These are phyloP conservation scores for Trachelus stipa DNA, from an alignment of 2,888 invertebrate genomes.

Conservation along the genomic window DNA sequence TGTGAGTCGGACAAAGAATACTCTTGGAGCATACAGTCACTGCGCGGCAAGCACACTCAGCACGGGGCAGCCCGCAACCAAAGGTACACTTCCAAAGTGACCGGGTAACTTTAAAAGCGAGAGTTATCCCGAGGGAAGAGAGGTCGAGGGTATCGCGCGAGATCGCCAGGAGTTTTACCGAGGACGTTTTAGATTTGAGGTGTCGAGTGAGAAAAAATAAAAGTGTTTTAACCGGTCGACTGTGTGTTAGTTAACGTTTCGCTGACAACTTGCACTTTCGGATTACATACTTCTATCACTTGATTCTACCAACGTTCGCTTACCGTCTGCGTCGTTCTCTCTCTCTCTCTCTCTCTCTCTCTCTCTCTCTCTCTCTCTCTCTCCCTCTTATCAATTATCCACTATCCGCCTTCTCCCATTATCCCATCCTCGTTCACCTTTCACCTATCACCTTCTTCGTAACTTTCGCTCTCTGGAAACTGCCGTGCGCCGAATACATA, in stretches of 20 bases:
- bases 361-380: no score
- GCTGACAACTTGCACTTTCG: background rate
- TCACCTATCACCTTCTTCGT: background rate
- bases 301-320: background rate
- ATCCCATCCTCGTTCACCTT: background rate
- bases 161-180: background rate
- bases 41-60: conserved; percentile 65
- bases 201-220: background rate
- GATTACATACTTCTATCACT: background rate
- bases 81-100: conserved; percentile 55
- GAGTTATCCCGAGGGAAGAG: conserved; percentile 10
- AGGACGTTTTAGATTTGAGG: background rate
- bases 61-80: conserved; percentile 66
- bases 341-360: no score
- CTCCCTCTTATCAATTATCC: background rate
- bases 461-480: background rate
- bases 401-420: background rate
- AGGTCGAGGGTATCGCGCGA: background rate
- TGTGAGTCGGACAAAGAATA: conserved; percentile 65
- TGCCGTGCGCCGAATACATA: background rate
- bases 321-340: background rate
- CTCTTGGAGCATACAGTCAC: conserved; percentile 61
- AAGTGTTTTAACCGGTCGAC: background rate
- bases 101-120: conserved; percentile 18
- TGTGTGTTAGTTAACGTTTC: background rate